These are phyloP conservation scores for Takifugu bimaculatus DNA, from an alignment of 2,113 vertebrate genomes.

Conservation along the genomic window DNA sequence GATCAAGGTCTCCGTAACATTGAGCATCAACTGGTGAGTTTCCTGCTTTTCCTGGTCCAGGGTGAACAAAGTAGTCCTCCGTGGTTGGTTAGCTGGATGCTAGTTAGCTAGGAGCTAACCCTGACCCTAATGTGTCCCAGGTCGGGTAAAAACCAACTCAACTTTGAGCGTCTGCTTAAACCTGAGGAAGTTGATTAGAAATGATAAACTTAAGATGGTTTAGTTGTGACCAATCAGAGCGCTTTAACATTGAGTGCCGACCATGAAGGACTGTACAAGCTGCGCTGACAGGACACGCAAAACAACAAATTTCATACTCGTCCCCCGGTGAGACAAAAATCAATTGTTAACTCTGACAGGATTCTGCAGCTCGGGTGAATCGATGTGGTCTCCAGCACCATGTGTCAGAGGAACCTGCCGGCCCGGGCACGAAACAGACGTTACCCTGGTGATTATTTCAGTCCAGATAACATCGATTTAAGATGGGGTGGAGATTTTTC, in stretches of 20 bases:
- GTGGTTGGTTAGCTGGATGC: too few relatives aligned
- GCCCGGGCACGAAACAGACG: slow-evolving; percentile 50
- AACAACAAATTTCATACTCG: slow-evolving; percentile 58
- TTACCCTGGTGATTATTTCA: slow-evolving; percentile 37
- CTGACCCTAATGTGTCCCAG: too few relatives aligned
- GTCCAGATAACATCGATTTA: slow-evolving; percentile 66
- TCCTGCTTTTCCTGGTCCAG: background rate
- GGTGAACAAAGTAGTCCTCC: too few relatives aligned
- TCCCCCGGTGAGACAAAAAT: slow-evolving; percentile 52
- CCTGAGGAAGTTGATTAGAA: slow-evolving; percentile 3
- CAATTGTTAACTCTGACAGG: slow-evolving; percentile 59
- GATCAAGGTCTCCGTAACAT: too few relatives aligned
- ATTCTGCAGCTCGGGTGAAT: slow-evolving; percentile 70
- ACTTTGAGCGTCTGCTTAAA: background rate
- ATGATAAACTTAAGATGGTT: too few relatives aligned
- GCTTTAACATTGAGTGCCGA: too few relatives aligned
- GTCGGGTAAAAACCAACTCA: background rate
- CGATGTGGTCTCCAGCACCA: slow-evolving; percentile 64
- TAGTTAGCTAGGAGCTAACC: too few relatives aligned
- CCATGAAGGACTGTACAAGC: slow-evolving; percentile 12
- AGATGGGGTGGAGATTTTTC: slow-evolving; percentile 15
- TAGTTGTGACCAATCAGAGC: too few relatives aligned
- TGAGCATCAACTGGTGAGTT: too few relatives aligned
- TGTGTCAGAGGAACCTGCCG: slow-evolving; percentile 54
- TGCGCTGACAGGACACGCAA: slow-evolving; percentile 37